Evolutionary conservation across 2,888 invertebrate genomes (phyloP), one percentile per base, ranked within the genome.

Genomic region (Bibio marci): DNA sequence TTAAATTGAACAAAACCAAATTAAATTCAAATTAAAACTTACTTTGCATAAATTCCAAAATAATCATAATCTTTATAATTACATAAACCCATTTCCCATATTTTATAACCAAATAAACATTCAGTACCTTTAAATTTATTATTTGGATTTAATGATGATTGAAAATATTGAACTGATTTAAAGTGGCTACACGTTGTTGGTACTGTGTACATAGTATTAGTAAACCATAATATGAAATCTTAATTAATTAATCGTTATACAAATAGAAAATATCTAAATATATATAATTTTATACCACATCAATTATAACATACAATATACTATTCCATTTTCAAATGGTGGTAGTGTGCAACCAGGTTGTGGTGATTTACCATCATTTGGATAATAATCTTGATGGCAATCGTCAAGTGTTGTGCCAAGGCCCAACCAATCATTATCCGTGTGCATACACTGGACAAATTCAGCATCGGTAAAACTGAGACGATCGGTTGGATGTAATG

Each of bases 311-410:
- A 15, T 19, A 37, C 37, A 13, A 37, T 28, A 28, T 17, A 30
- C 14, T 26, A 37, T 17, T 10, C 30, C 26, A 13, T 17, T 15
- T 8, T 31, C 19, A 2, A 22, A 14, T 6, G 19, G 25, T 3
- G 25, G 25, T 12, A 17, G 11, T 3, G 14, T 8, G 30, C 43
- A 43, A 17, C 43, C 43, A 7, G 40, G 40, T 30, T 43, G 43
- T 6, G 40, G 35, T n/a, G 35, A 17, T n/a, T 5, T 35, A 14
- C 43, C 43, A 19, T 35, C 38, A 27, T 40, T 40, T 6, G 43
- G 40, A 35, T 35, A 43, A 34, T 40, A 43, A 35, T 43, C 43
- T 11, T 30, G 40, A 28, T 43, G 37, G 3, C 43, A 40, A 11
- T 12, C n/a, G 13, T 19, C 25, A 4, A 32, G 4, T 12, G 13